These are phyloP conservation scores for Acanthopagrus latus DNA, from an alignment of 2,797 vertebrate genomes.

Conservation along the genomic window DNA sequence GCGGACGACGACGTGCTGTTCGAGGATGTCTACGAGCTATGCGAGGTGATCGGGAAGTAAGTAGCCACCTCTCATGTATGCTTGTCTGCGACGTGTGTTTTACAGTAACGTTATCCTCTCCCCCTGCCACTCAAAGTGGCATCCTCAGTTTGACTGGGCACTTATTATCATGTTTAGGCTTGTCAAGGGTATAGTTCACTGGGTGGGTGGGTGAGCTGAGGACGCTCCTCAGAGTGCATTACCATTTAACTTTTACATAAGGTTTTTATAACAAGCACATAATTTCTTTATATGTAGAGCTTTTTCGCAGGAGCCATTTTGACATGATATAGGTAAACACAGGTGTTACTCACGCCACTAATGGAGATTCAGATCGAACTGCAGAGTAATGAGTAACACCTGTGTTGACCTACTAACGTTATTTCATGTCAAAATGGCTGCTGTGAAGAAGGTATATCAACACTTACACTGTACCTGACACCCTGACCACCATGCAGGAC, in stretches of 20 bases:
- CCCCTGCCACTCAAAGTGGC: not conserved
- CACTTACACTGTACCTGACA: constrained; percentile 3
- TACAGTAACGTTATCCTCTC: not conserved
- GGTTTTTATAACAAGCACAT: not conserved
- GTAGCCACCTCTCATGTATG: constrained; percentile 66
- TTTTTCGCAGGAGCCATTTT: too few species aligned
- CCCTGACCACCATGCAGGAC: not conserved
- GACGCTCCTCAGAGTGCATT: not conserved
- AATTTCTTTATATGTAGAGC: too few species aligned
- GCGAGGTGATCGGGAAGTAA: constrained; percentile 99
- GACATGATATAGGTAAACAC: too few species aligned
- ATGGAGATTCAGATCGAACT: too few species aligned
- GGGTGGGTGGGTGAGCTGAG: constrained; percentile 23
- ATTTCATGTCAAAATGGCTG: too few species aligned
- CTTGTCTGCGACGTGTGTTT: not conserved
- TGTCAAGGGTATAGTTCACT: constrained; percentile 42
- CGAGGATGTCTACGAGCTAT: constrained; percentile 99
- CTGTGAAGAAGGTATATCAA: too few species aligned
- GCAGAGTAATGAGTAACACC: too few species aligned
- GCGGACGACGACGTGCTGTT: constrained; percentile 99
- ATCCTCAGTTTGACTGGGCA: not conserved
- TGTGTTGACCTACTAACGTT: too few species aligned
- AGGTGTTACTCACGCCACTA: too few species aligned
- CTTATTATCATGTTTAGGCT: constrained; percentile 5
- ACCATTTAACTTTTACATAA: not conserved